Base-by-base conservation (phyloP, 2,113 vertebrate species). In the Lontra canadensis region DNA sequence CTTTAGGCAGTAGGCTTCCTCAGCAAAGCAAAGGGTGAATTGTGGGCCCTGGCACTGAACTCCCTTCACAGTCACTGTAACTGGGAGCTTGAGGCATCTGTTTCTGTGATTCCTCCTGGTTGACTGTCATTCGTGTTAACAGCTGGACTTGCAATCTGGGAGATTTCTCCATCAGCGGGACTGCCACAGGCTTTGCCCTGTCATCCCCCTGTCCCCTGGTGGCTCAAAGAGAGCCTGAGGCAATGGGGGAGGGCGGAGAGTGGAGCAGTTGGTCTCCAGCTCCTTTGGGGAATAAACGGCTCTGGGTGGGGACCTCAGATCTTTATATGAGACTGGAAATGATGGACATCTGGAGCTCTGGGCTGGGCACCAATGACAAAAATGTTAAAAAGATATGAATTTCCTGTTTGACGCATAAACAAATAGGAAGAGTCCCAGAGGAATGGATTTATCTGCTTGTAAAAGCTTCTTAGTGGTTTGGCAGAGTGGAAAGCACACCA, bases 81-180 rank as follows among this genome's bases (percentile, higher is more conserved):
- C 20, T 12, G 36, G 90, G 52, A 84, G 31, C 36, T 71, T 1
- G 31, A 88, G 71, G 80, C 90, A 85, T 95, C 96, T 96, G 88
- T 85, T 97, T 95, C 94, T 95, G 36, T 12, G 31, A 90, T 88
- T 92, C 31, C 55, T 94, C 71, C 47, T 92, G 92, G 90, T 90
- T 92, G 79, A 90, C 92, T 98, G 74, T 88, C 57, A 31, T 90
- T 82, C 2, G 0, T 34, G 29, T 83, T 88, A 96, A 96, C 84
- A 97, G 87, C 90, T 73, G 29, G 69, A 47, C 88, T 95, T 94
- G n/a, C 0, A 7, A 90, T 90, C 31, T 90, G 69, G 87, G 92
- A 92, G 81, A 93, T 83, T 95, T 84, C 84, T 85, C 96, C 84
- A 96, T 80, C 76, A 88, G 52, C 21, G 34, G 67, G 34, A 36